phyloP scores from a whole-genome alignment of 35 echinoderm and acorn worm species.

The Apostichopus californicus region DNA sequence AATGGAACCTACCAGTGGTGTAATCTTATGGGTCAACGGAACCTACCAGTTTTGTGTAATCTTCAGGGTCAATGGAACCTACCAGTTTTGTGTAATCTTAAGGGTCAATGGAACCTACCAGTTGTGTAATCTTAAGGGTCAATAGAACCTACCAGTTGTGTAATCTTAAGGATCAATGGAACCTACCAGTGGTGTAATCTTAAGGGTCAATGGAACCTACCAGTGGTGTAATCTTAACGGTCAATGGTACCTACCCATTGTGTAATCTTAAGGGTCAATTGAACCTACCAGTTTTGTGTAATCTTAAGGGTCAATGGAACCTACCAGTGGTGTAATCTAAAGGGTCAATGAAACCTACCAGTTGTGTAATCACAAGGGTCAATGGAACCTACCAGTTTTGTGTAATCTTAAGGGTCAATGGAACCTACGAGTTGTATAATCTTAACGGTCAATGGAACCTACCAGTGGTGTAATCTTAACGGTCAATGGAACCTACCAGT shows the following conservation, averaged over 20 bases:
- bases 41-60: no score
- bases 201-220: slow-evolving; percentile 83
- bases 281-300: no score
- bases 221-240: slow-evolving; percentile 87
- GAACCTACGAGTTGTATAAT: not conserved
- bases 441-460: slow-evolving; percentile 77
- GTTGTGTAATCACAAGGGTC: slow-evolving; percentile 51
- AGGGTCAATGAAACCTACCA: slow-evolving; percentile 70
- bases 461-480: slow-evolving; percentile 92
- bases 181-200: slow-evolving; percentile 20
- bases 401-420: no score
- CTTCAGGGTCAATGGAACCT: no score
- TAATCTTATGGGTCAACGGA: no score
- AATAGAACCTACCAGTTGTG: no score
- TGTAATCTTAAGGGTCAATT: slow-evolving; percentile 64
- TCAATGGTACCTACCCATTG: slow-evolving; percentile 77
- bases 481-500: slow-evolving; percentile 80
- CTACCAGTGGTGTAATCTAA: slow-evolving; percentile 30
- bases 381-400: no score
- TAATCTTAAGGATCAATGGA: no score
- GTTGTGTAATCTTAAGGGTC: slow-evolving; percentile 55
- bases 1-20: no score
- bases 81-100: slow-evolving; percentile 37
- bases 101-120: slow-evolving; percentile 71
- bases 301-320: no score